phyloP scores from a whole-genome alignment of 2,888 invertebrate species.

The Amblyteles armatorius region DNA sequence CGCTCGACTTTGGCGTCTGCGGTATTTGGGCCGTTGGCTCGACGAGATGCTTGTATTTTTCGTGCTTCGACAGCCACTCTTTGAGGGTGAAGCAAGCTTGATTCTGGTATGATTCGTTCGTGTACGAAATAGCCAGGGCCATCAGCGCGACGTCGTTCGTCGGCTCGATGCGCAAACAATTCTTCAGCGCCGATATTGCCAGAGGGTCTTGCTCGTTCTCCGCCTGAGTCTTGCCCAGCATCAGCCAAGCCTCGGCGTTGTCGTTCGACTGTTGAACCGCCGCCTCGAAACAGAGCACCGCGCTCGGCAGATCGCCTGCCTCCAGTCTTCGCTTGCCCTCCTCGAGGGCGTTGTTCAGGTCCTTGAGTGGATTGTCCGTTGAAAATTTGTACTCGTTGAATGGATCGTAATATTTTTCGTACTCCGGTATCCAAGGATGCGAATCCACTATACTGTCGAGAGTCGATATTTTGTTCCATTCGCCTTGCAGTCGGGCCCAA shows the following conservation, averaged over 20 bases:
- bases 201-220: constrained; percentile 99
- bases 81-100: constrained; percentile 94
- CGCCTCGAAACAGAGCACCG: constrained; percentile 98
- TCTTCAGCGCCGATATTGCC: constrained; percentile 96
- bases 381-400: constrained; percentile 92
- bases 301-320: constrained; percentile 96
- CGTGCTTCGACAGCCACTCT: constrained; percentile 92
- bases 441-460: constrained; percentile 85
- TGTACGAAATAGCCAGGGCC: constrained; percentile 96
- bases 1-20: constrained; percentile 75
- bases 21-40: constrained; percentile 51
- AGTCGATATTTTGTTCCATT: constrained; percentile 92
- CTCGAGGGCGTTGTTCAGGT: constrained; percentile 91
- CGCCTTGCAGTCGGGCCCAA: constrained; percentile 89
- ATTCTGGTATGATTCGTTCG: constrained; percentile 97
- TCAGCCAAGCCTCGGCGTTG: constrained; percentile 93
- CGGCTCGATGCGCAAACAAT: constrained; percentile 92
- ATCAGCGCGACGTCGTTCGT: constrained; percentile 93
- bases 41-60: constrained; percentile 92
- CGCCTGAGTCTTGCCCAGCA: constrained; percentile 96
- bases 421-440: constrained; percentile 91
- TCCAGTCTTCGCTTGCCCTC: constrained; percentile 93
- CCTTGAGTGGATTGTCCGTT: constrained; percentile 94
- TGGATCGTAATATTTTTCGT: constrained; percentile 87
- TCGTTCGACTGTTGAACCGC: constrained; percentile 94